phyloP scores from a whole-genome alignment of 2,797 vertebrate species.

The Mionectes olivaceus region DNA sequence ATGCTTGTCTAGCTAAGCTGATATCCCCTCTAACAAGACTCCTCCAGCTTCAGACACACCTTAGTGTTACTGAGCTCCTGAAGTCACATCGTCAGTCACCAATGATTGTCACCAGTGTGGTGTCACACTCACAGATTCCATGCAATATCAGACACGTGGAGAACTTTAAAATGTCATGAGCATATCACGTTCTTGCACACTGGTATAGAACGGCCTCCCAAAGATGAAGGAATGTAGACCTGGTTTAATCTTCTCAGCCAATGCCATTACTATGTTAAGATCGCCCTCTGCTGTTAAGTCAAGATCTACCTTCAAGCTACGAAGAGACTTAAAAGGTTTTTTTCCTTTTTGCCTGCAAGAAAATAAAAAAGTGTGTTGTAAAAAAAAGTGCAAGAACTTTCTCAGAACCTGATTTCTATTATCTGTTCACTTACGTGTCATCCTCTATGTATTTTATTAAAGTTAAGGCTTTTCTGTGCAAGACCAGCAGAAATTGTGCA shows the following conservation, averaged over 20 bases:
- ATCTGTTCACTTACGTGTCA: conserved; percentile 89
- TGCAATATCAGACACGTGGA: background rate
- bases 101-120: background rate
- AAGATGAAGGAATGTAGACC: conserved; percentile 97
- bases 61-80: background rate
- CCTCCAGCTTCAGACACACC: background rate
- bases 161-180: conserved; percentile 90
- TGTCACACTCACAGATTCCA: background rate
- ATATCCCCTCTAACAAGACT: background rate
- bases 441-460: conserved; percentile 98
- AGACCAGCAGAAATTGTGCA: conserved; percentile 93
- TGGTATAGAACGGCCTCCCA: conserved; percentile 93
- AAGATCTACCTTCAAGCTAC: conserved; percentile 92
- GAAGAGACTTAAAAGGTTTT: conserved; percentile 93
- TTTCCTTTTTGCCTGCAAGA: conserved; percentile 92
- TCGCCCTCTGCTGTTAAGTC: conserved; percentile 94
- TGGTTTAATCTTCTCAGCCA: conserved; percentile 95
- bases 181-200: conserved; percentile 92
- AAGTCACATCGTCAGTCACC: background rate
- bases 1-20: background rate
- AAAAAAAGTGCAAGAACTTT: background rate
- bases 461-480: conserved; percentile 96
- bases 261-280: conserved; percentile 95
- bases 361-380: background rate
- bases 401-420: background rate